Evolutionary conservation across 2,113 vertebrate species (phyloP).

Genomic region (Synchiropus splendidus): DNA sequence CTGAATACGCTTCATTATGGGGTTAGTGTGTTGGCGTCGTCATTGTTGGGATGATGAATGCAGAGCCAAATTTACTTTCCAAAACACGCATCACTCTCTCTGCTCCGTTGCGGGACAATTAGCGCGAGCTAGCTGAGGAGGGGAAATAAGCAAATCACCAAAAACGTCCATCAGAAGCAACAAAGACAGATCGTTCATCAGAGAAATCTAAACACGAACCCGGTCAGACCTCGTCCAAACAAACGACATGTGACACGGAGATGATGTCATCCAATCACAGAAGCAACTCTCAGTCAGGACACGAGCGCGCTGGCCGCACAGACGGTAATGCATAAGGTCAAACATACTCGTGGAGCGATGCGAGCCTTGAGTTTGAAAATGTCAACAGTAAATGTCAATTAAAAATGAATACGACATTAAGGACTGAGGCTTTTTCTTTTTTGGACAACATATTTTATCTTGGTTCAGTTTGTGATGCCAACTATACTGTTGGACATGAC

Average conservation of each 20-base stretch:
- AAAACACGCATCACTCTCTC: slow-evolving; percentile 83
- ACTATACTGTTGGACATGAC: no score
- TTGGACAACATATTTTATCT: no score
- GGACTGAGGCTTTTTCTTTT: no score
- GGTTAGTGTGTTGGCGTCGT: slow-evolving; percentile 96
- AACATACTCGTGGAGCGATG: slow-evolving; percentile 62
- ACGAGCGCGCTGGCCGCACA: no score
- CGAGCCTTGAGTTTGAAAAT: slow-evolving; percentile 67
- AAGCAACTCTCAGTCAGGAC: no score
- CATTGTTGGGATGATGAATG: slow-evolving; percentile 99
- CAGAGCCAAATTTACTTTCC: slow-evolving; percentile 56
- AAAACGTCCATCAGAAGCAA: slow-evolving; percentile 57
- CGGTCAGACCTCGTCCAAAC: slow-evolving; percentile 14
- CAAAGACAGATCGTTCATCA: slow-evolving; percentile 40
- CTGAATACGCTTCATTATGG: slow-evolving; percentile 96
- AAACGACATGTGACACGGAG: slow-evolving; percentile 45
- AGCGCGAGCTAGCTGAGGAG: slow-evolving; percentile 51
- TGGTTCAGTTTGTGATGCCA: no score
- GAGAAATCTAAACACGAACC: slow-evolving; percentile 35
- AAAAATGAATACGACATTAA: slow-evolving; percentile 65
- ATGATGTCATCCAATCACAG: slow-evolving; percentile 45
- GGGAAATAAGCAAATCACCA: slow-evolving; percentile 67
- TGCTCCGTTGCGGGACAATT: slow-evolving; percentile 61
- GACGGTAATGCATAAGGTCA: slow-evolving; percentile 11
- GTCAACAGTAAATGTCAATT: slow-evolving; percentile 84